Evolutionary conservation across 2,888 invertebrate genomes (phyloP).

Genomic region (Microdon myrmicae): DNA sequence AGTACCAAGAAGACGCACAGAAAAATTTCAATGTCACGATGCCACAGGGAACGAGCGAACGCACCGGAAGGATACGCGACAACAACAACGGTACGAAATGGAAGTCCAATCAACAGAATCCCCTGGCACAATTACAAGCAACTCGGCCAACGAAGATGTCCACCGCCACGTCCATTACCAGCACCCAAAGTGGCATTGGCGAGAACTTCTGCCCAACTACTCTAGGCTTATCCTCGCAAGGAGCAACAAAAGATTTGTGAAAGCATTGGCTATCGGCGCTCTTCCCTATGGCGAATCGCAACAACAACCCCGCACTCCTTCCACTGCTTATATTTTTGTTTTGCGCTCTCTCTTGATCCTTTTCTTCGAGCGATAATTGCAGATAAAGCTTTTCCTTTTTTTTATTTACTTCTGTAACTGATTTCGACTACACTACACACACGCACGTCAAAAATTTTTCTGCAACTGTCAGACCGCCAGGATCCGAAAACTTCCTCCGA

Average conservation of each 20-base stretch:
- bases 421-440: too few relatives aligned
- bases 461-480: too few relatives aligned
- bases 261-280: slow-evolving; percentile 26
- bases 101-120: too few relatives aligned
- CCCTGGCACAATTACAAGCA: too few relatives aligned
- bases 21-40: slow-evolving; percentile 36
- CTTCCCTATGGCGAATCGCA: slow-evolving; percentile 18
- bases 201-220: background rate
- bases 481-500: too few relatives aligned
- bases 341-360: background rate
- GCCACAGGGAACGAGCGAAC: too few relatives aligned
- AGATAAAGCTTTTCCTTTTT: background rate
- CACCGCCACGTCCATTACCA: too few relatives aligned
- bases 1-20: background rate
- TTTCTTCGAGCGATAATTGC: background rate
- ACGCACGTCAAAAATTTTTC: too few relatives aligned
- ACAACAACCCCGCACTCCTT: too few relatives aligned
- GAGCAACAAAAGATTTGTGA: slow-evolving; percentile 7
- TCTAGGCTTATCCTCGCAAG: background rate
- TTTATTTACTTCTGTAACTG: background rate
- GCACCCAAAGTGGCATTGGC: background rate
- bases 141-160: too few relatives aligned
- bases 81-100: too few relatives aligned
- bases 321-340: slow-evolving; percentile 1
- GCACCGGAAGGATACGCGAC: too few relatives aligned